Base-by-base conservation (phyloP, 2,888 invertebrate genomes). In the Sesamia inferens region DNA sequence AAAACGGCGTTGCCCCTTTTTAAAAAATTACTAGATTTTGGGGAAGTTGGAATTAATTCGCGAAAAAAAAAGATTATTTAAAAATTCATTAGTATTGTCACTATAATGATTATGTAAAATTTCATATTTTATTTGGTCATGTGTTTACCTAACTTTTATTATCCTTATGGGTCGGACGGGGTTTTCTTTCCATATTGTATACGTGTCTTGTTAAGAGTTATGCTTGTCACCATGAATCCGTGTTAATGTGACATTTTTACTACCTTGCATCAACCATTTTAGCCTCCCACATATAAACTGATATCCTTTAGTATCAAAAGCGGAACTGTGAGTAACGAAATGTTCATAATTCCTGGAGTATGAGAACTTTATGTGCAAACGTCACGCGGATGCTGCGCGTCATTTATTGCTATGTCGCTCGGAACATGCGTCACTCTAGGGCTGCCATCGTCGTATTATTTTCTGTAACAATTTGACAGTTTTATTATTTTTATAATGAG, bases 331-430 rank as follows among this genome's bases (percentile, higher is more conserved):
- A 67, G 59, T 65, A 59, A 51, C 68, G 73, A 74, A 79, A 74
- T 83, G 68, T 79, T 79, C 71, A 79, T 77, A 77, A 81, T 75
- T 79, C 62, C 39, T 66, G n/a, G 44, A 63, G 55, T 70, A 31
- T 65, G 79, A 68, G 74, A 79, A 76, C 61, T 82, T 73, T 76
- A 68, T 75, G 77, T 81, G 76, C 73, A 61, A 54, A 66, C 55
- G 77, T 67, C 65, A 79, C 70, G 44, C 13, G 66, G 74, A 70
- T 68, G 76, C 65, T 74, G 82, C 73, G 83, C 85, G 84, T 82
- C 85, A 83, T 85, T 85, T 85, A 79, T 85, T 85, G 85, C 79
- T 68, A 82, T 61, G 76, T 79, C 83, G 71, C 76, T 59, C 13
- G 77, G 72, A 85, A 78, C 78, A 78, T 65, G 77, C 76, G 54